These are phyloP conservation scores for Hydraecia micacea DNA, from an alignment of 2,888 invertebrate genomes.

Conservation along the genomic window DNA sequence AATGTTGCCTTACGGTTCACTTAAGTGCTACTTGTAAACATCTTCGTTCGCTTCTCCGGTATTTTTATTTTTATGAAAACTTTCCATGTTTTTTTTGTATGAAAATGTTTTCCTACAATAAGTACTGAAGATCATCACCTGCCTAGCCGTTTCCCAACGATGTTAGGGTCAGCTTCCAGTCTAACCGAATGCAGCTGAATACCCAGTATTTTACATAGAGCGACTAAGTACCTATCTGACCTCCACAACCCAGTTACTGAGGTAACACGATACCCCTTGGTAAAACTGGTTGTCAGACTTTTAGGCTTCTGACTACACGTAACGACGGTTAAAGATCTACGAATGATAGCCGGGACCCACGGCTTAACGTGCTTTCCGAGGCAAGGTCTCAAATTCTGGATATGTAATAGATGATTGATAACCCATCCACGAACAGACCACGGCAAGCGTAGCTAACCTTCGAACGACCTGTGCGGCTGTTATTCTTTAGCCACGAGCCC, in stretches of 20 bases:
- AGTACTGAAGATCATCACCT: background rate
- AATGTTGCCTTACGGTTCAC: slow-evolving; percentile 55
- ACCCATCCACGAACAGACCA: background rate
- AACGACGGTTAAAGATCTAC: background rate
- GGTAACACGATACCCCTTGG: background rate
- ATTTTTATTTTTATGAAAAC: slow-evolving; percentile 27
- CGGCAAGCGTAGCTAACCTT: background rate
- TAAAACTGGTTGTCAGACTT: background rate
- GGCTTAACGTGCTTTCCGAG: background rate
- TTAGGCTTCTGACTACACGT: background rate
- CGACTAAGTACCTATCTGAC: background rate
- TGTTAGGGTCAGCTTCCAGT: background rate
- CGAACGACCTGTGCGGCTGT: background rate
- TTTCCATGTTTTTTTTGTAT: slow-evolving; percentile 14
- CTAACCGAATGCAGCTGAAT: background rate
- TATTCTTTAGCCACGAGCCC: background rate
- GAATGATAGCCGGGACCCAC: background rate
- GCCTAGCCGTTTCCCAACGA: background rate
- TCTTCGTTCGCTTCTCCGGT: slow-evolving; percentile 27
- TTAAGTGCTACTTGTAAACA: slow-evolving; percentile 53
- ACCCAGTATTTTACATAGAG: background rate
- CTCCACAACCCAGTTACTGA: background rate
- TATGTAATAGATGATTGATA: background rate
- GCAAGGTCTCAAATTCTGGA: background rate
- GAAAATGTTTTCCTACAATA: background rate